Percentiles rank a stretch among this genome's conserved stretches.
Evolutionary conservation across 2,797 vertebrate species (phyloP).

Genomic region (Hoplostethus mediterraneus): DNA sequence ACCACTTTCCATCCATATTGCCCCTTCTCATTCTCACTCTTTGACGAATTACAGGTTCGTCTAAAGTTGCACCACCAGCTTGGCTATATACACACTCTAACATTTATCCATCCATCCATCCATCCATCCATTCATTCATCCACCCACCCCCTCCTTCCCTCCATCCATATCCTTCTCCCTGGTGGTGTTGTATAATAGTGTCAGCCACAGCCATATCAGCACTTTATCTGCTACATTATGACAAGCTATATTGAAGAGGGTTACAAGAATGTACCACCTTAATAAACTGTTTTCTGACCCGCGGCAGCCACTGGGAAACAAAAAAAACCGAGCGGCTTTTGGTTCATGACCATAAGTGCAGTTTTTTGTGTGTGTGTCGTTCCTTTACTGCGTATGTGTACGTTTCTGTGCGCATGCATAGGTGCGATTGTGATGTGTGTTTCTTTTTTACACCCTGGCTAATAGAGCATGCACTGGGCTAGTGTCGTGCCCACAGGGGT

Average conservation of each 20-base stretch:
- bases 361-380: conserved; percentile 36
- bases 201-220: conserved; percentile 70
- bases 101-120: conserved; percentile 45
- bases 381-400: conserved; percentile 25
- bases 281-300: conserved; percentile 48
- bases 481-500: conserved; percentile 45
- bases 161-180: conserved; percentile 55
- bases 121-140: conserved; percentile 31
- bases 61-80: conserved; percentile 66
- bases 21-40: conserved; percentile 63
- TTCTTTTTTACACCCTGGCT: background rate
- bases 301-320: conserved; percentile 28
- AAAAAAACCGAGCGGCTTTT: conserved; percentile 16
- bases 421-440: too few species aligned
- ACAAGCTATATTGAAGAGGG: conserved; percentile 50
- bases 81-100: conserved; percentile 56
- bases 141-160: conserved; percentile 18
- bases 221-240: conserved; percentile 73
- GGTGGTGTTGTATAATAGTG: conserved; percentile 56
- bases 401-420: conserved; percentile 15
- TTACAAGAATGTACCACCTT: conserved; percentile 13
- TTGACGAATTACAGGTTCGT: conserved; percentile 75
- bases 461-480: conserved; percentile 21
- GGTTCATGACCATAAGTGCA: conserved; percentile 28
- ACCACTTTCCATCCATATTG: conserved; percentile 63